Percentiles rank a stretch among this genome's conserved stretches.
Conservation (phyloP, 2,888 invertebrate species). For the Epinotia demarniana region DNA sequence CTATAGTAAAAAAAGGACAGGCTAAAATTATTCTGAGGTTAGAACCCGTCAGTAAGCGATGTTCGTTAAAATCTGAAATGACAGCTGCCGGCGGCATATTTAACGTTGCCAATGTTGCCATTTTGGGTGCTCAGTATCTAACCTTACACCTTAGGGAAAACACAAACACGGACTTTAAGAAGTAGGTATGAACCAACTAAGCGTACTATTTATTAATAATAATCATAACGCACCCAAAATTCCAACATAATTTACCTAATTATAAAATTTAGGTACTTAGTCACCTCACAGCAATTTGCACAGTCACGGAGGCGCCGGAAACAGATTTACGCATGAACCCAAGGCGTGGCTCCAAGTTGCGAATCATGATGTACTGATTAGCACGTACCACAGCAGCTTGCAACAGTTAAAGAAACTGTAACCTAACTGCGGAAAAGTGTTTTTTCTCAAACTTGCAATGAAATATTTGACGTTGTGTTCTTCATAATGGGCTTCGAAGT, state of each 20-base stretch:
- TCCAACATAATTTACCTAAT: conserved; percentile 11
- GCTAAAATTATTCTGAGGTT: too few species aligned
- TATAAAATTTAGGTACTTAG: conserved; percentile 16
- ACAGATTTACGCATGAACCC: conserved; percentile 12
- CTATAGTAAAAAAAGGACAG: too few species aligned
- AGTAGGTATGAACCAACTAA: neutral
- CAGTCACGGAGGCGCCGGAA: conserved; percentile 23
- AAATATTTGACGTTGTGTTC: too few species aligned
- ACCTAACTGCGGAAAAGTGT: too few species aligned
- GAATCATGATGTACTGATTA: conserved; percentile 19
- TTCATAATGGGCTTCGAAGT: too few species aligned
- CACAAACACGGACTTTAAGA: neutral
- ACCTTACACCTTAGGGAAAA: neutral
- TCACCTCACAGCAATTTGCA: too few species aligned
- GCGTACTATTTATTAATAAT: conserved; percentile 4
- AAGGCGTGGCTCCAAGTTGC: conserved; percentile 25
- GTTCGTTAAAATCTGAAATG: too few species aligned
- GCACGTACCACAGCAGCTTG: neutral
- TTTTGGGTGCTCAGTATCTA: too few species aligned
- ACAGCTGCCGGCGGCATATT: too few species aligned
- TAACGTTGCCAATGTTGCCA: too few species aligned
- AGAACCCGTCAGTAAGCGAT: too few species aligned
- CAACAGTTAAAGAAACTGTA: neutral
- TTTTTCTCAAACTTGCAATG: too few species aligned
- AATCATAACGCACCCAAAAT: conserved; percentile 12